Percentiles rank a stretch among this genome's conserved stretches.
Evolutionary conservation across 2,888 invertebrate species (phyloP).

Genomic region (Nebria salina): DNA sequence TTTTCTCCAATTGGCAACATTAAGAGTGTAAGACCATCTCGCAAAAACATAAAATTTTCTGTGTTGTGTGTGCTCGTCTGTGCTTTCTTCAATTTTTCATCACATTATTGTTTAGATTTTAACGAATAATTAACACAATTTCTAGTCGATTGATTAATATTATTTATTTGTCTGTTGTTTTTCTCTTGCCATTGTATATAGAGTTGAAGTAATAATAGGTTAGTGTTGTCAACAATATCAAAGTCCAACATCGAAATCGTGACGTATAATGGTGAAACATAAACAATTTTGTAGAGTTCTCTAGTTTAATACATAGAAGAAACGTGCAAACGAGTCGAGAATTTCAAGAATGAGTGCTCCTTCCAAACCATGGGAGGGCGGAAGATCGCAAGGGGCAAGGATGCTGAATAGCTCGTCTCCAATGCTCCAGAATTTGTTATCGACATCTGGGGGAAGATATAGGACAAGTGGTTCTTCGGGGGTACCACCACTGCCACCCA

Average conservation of each 20-base stretch:
- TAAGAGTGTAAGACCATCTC: too few relatives aligned
- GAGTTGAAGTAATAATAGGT: background rate
- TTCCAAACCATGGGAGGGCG: conserved; percentile 57
- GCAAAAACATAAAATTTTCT: too few relatives aligned
- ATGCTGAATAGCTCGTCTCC: conserved; percentile 50
- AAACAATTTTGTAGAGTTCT: background rate
- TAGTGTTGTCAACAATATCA: background rate
- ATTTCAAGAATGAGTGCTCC: conserved; percentile 56
- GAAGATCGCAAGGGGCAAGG: conserved; percentile 45
- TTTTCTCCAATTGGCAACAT: too few relatives aligned
- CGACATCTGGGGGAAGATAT: conserved; percentile 49
- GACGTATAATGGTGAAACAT: conserved; percentile 7
- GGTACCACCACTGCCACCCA: conserved; percentile 59
- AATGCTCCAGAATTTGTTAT: conserved; percentile 39
- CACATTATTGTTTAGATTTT: too few relatives aligned
- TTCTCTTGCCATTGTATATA: background rate
- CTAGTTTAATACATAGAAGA: background rate
- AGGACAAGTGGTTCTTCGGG: conserved; percentile 52
- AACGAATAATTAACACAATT: too few relatives aligned
- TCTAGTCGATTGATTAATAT: too few relatives aligned
- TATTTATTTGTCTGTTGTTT: background rate
- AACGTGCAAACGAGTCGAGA: background rate
- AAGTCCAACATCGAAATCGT: conserved; percentile 2
- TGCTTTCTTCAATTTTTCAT: too few relatives aligned
- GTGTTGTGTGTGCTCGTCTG: too few relatives aligned